Evolutionary conservation across 2,888 invertebrate species (phyloP), one percentile per base, ranked within the genome.

Genomic region (Sphaerophoria rueppellii): DNA sequence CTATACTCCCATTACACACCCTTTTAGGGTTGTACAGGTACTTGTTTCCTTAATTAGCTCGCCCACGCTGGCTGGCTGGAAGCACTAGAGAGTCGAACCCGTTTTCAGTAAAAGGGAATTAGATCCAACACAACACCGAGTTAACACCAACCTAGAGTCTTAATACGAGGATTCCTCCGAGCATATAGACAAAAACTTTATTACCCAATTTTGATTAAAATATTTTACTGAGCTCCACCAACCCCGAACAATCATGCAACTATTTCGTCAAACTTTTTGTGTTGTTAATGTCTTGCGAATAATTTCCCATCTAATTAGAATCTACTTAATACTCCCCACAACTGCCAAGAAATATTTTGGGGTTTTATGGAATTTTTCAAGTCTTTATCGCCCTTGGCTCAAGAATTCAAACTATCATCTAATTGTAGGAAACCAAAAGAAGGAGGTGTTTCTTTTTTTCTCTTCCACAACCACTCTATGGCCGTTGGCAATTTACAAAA

Each of bases 281-380:
- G 7, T 32, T 48, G 35, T 11, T 4, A 40, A 63, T 46, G 6
- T 34, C 6, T 32, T 48, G 35, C 14, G 6, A 40, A 63, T 46
- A 35, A 50, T 65, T 65, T 65, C 35, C 16, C 4, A 16, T 37
- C 50, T 65, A 65, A 65, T 50, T 11, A 46, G 65, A 37, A 50
- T 14, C 50, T 50, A 35, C 1, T 65, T 65, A 52, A 35, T 12
- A 6, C 37, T 35, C 43, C 40, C 43, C 60, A 60, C 60, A 40
- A 12, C 0, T 24, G 24, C 24, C 24, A 24, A 1, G 2, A 24
- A 24, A 7, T 24, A 43, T 60, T 6, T 65, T 6, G 14, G 65
- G 35, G 50, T 65, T 24, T 24, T 65, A 65, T 50, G 65, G 65
- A 65, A 46, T 37, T 50, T 12, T 14, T 14, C 11, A 9, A 48